phyloP scores from a whole-genome alignment of 2,888 invertebrate genomes.

The Ypsolopha scabrella region DNA sequence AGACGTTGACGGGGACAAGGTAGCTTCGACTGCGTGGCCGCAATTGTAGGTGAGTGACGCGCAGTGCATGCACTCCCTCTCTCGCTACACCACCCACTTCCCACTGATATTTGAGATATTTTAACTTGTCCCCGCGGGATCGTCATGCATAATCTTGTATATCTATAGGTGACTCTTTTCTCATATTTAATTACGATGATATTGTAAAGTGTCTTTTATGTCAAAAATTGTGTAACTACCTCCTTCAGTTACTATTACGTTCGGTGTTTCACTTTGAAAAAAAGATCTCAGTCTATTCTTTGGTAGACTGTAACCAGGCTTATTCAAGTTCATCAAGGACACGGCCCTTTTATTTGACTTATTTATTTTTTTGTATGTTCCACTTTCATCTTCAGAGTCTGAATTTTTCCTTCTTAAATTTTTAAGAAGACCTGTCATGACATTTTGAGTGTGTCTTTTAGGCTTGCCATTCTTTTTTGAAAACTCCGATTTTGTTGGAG shows the following conservation, averaged over 20 bases:
- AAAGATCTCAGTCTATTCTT: slow-evolving; percentile 51
- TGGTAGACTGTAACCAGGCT: slow-evolving; percentile 40
- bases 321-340: slow-evolving; percentile 47
- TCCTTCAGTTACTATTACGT: slow-evolving; percentile 66
- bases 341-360: slow-evolving; percentile 59
- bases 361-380: slow-evolving; percentile 59
- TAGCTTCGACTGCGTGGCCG: too few species aligned
- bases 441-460: slow-evolving; percentile 34
- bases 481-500: slow-evolving; percentile 35
- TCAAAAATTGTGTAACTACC: slow-evolving; percentile 33
- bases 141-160: too few species aligned
- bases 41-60: too few species aligned
- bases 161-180: too few species aligned
- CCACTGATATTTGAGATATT: too few species aligned
- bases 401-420: slow-evolving; percentile 44
- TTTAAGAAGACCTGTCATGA: slow-evolving; percentile 46
- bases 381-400: slow-evolving; percentile 57
- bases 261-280: slow-evolving; percentile 58
- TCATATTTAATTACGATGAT: too few species aligned
- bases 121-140: too few species aligned
- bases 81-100: too few species aligned
- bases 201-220: too few species aligned
- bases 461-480: slow-evolving; percentile 51
- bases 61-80: too few species aligned
- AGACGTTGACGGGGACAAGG: too few species aligned